A percentile compares a stretch with the other conserved stretches of the same genome.
These are phyloP conservation scores for Phenganax subtilis DNA, from an alignment of 92 coral and sea anemone genomes.

Conservation along the genomic window DNA sequence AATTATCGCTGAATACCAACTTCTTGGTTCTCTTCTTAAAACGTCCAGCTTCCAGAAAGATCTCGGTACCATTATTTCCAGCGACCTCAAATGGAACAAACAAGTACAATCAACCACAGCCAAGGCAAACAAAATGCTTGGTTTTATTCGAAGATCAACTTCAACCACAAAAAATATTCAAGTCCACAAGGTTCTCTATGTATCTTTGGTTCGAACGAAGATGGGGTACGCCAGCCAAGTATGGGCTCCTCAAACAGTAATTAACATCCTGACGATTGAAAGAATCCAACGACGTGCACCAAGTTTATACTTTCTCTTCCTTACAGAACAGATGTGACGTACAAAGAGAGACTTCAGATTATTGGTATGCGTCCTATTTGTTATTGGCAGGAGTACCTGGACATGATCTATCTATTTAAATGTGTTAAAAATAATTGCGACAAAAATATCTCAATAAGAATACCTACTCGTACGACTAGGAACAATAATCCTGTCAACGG, in stretches of 20 bases:
- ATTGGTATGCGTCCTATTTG: conserved; percentile 42
- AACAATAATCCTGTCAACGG: conserved; percentile 21
- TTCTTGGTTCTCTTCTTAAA: neutral
- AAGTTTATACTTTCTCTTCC: conserved; percentile 45
- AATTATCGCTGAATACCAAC: conserved; percentile 10
- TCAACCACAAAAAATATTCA: conserved; percentile 1
- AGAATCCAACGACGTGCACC: conserved; percentile 51
- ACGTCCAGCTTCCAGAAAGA: neutral
- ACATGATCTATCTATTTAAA: conserved; percentile 43
- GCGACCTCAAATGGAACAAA: conserved; percentile 36
- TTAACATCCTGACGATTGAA: conserved; percentile 40
- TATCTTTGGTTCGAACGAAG: neutral
- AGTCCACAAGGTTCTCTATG: conserved; percentile 21
- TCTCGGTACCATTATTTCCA: conserved; percentile 11
- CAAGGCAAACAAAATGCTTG: too few species aligned
- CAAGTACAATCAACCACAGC: conserved; percentile 24
- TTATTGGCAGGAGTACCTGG: conserved; percentile 51
- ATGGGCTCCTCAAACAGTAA: conserved; percentile 19
- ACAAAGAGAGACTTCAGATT: conserved; percentile 36
- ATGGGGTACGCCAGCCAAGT: conserved; percentile 3
- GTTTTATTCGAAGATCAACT: too few species aligned
- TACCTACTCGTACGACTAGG: conserved; percentile 40
- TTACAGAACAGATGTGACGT: conserved; percentile 28
- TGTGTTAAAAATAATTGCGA: conserved; percentile 20
- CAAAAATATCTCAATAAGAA: neutral